Base-by-base conservation (phyloP, 2,797 vertebrate species). In the Takifugu ocellatus region DNA sequence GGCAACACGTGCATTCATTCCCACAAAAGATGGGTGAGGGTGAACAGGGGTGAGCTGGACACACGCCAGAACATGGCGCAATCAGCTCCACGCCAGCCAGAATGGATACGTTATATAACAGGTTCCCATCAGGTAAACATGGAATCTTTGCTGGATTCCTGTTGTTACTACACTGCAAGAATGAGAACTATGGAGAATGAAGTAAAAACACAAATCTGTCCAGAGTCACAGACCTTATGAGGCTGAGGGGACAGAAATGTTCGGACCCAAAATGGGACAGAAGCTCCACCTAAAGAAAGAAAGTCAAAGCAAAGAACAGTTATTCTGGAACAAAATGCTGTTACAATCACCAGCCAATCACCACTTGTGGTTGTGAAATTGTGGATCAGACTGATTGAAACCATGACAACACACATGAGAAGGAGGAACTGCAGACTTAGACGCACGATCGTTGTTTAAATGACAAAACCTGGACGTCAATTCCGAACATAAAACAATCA, bases 191-290 rank as follows among this genome's bases (percentile, higher is more conserved):
- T 39, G 14, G 33, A 12, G 33, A 2, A 36, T 36, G 10, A 36
- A 36, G 12, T 4, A 36, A 39, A 39, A 39, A 0, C 12, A 3
- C 12, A 33, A 33, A 12, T 12, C 10, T 46, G 44, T 46, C 44
- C 6, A 46, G 44, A 27, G 1, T 50, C 7, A 57, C 72, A 47
- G 90, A 99, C 97, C 97, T 96, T 88, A 99, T 94, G 66, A 99
- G 93, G 78, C 97, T 99, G 75, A 99, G 93, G 25, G 97, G 97
- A 72, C 97, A 99, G 87, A 98, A 99, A 73, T 99, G 97, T 80
- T 99, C 97, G 0, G 93, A 95, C 81, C 96, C 96, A 79, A 97
- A 98, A 86, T 98, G 95, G 1, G 97, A 99, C 76, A 97, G 56
- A 84, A 99, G 88, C 82, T 99, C 97, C 62, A 98, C 96, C 97